These are phyloP conservation scores for Oncorhynchus nerka DNA, from an alignment of 2,113 vertebrate genomes.

Conservation along the genomic window DNA sequence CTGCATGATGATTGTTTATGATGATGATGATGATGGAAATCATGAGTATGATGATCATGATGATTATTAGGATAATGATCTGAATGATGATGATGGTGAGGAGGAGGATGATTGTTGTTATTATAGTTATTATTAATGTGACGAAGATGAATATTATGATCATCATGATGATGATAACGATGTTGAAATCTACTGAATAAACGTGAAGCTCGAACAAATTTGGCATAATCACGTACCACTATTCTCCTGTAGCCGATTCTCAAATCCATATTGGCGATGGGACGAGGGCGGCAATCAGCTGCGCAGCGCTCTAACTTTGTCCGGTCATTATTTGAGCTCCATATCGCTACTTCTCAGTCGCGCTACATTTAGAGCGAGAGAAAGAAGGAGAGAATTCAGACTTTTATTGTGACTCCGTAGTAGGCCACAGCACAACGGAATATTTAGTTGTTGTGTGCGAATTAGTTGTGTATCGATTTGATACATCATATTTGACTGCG, in stretches of 20 bases:
- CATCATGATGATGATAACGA: background rate
- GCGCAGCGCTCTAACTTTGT: constrained; percentile 10
- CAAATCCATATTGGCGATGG: background rate
- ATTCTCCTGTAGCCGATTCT: background rate
- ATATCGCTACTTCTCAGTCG: background rate
- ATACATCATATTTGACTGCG: background rate
- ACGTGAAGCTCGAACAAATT: background rate
- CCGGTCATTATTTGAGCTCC: background rate
- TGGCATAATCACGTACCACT: background rate
- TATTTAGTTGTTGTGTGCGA: background rate
- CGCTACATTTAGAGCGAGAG: background rate
- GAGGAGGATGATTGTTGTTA: background rate
- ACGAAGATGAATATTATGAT: background rate
- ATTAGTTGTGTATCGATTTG: background rate
- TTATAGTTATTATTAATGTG: background rate
- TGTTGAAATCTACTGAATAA: background rate
- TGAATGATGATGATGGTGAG: background rate
- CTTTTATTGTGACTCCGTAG: background rate
- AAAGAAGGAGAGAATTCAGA: background rate
- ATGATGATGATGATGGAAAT: background rate
- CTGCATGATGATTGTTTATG: background rate
- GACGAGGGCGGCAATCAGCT: background rate
- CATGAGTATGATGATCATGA: background rate
- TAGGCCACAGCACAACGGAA: background rate
- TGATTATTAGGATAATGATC: background rate